Conservation (phyloP, 1,140 invertebrate genomes). For the Aphelinus atriplicis region DNA sequence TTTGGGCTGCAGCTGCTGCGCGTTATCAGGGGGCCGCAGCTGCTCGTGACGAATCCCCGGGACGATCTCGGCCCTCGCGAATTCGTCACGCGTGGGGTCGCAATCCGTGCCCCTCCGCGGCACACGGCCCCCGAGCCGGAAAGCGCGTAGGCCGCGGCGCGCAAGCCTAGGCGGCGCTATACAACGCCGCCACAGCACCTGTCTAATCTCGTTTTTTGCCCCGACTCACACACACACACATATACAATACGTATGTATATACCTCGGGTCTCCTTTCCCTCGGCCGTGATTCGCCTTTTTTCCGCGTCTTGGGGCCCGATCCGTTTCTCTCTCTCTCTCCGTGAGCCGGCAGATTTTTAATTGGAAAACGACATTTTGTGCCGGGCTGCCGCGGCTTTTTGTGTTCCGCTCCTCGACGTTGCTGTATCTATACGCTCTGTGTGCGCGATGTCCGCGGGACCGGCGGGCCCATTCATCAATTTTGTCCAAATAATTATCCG, state of each 20-base stretch:
- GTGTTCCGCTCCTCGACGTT: no score
- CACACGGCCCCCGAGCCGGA: conserved; percentile 10
- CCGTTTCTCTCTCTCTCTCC: background rate
- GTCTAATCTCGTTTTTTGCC: conserved; percentile 34
- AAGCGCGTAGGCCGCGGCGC: conserved; percentile 43
- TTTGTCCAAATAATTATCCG: conserved; percentile 39
- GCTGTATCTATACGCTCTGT: background rate
- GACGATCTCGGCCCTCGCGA: conserved; percentile 30
- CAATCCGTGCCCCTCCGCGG: background rate
- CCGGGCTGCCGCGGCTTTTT: background rate
- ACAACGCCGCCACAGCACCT: conserved; percentile 26
- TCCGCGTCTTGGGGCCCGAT: background rate
- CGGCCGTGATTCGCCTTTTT: conserved; percentile 2
- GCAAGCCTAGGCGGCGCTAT: conserved; percentile 45
- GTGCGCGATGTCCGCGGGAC: background rate
- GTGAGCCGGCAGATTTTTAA: conserved; percentile 41
- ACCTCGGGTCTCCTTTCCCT: background rate
- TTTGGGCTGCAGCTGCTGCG: conserved; percentile 46
- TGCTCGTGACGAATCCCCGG: conserved; percentile 54
- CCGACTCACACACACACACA: background rate
- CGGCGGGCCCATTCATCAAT: conserved; percentile 31
- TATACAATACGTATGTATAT: no score
- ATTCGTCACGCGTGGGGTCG: conserved; percentile 39
- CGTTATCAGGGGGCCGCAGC: conserved; percentile 51
- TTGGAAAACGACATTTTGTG: conserved; percentile 41